Percentiles rank a stretch among this genome's conserved stretches.
These are phyloP conservation scores for Saccostrea cuccullata DNA, from an alignment of 1,140 invertebrate species.

Conservation along the genomic window DNA sequence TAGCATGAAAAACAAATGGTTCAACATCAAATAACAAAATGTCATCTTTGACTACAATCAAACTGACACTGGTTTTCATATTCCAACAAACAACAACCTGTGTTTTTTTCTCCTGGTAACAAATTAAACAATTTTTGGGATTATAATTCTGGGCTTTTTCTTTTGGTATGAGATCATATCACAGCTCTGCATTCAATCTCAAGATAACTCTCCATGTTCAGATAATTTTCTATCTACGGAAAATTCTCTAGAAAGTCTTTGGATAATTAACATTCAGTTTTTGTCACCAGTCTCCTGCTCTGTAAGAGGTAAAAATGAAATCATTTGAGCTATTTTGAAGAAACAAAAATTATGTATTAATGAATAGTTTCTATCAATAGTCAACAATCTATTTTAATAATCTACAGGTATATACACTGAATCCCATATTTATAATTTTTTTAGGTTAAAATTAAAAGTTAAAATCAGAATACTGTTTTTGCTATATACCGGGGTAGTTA, in stretches of 20 bases:
- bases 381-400: too few relatives aligned
- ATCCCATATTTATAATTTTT: too few relatives aligned
- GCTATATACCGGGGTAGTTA: too few relatives aligned
- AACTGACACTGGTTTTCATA: background rate
- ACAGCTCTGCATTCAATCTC: background rate
- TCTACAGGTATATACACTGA: too few relatives aligned
- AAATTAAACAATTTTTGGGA: background rate
- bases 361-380: background rate
- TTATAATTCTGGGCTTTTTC: background rate
- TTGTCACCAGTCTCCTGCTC: slow-evolving; percentile 20
- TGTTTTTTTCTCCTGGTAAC: background rate
- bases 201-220: background rate
- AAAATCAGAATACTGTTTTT: too few relatives aligned
- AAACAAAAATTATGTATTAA: background rate
- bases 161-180: slow-evolving; percentile 1
- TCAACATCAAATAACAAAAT: slow-evolving; percentile 3
- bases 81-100: background rate
- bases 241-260: background rate
- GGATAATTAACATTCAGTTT: background rate
- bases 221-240: too few relatives aligned
- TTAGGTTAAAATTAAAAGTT: too few relatives aligned
- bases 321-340: background rate
- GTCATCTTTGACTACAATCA: background rate
- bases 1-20: background rate
- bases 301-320: background rate